Evolutionary conservation across 2,113 vertebrate species (phyloP).

Genomic region (Triplophysa siluroides): DNA sequence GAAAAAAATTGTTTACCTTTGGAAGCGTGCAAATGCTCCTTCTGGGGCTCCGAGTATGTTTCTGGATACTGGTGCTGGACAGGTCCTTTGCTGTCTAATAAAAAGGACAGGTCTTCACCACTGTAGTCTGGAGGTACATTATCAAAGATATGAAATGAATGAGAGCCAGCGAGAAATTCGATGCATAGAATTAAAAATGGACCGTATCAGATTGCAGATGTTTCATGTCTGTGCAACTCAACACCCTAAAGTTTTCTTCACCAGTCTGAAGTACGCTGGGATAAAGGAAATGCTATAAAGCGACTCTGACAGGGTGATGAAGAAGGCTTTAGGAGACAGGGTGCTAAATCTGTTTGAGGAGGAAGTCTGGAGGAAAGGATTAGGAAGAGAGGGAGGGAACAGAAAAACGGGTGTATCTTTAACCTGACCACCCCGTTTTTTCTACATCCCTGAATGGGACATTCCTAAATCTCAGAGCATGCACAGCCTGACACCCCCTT

Average conservation of each 20-base stretch:
- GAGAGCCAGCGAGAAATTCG: conserved; percentile 7
- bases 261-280: conserved; percentile 49
- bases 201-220: conserved; percentile 41
- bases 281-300: conserved; percentile 60
- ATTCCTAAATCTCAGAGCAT: conserved; percentile 47
- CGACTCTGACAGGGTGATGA: conserved; percentile 69
- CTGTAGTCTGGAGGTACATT: conserved; percentile 73
- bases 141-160: conserved; percentile 52
- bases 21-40: conserved; percentile 55
- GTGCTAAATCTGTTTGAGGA: conserved; percentile 75
- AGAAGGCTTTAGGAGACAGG: conserved; percentile 59
- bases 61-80: conserved; percentile 67
- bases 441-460: conserved; percentile 53
- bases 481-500: conserved; percentile 48
- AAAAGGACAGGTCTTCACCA: conserved; percentile 81
- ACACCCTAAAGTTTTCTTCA: conserved; percentile 23
- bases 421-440: conserved; percentile 65
- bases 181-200: conserved; percentile 24
- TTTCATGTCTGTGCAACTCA: background rate
- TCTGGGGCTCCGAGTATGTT: conserved; percentile 62
- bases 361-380: conserved; percentile 83
- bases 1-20: conserved; percentile 64
- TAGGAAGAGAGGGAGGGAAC: conserved; percentile 70
- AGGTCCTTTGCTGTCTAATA: conserved; percentile 74
- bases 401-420: conserved; percentile 61